Evolutionary conservation across 2,888 invertebrate species (phyloP), one percentile per base, ranked within the genome.

Genomic region (Selenia dentaria): DNA sequence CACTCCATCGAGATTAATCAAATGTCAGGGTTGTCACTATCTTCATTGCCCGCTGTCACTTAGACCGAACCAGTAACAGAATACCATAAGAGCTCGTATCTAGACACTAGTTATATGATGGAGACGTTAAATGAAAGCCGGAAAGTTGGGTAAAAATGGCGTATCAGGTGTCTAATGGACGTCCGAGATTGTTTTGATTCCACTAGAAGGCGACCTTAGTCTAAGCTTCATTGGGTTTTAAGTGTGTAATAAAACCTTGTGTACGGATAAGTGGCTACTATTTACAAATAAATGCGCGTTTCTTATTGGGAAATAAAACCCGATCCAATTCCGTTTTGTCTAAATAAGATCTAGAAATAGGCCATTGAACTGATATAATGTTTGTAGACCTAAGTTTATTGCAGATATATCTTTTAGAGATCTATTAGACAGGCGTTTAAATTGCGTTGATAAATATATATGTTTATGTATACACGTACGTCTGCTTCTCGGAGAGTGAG

Each of bases 111-210:
- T 46, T 40, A 50, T 41, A 55, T 57, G 48, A 57, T 50, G 55
- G 49, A 45, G 55, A 40, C 31, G 44, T 47, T 59, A 53, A 58
- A 59, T 57, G 62, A 62, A 70, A 62, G 60, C 53, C 51, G 57
- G 49, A 45, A 60, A 67, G 62, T 62, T 44, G 43, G 54, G 44
- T 44, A 52, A 56, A 54, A 57, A 39, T 51, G 22, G 56, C 52
- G 54, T 75, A 75, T 80, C 75, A 43, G 60, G 53, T 80, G 54
- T 65, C 81, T 79, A 81, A 81, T 81, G 81, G 79, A 57, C 12
- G 43, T 32, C 8, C 33, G 39, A 40, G 43, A 31, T 36, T 54
- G 52, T 57, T 54, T 57, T 50, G 54, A 54, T 50, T 46, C 43
- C 54, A 33, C 42, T 54, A 27, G 36, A 44, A 34, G 28, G 37